Percentiles rank a stretch among this genome's conserved stretches.
phyloP scores from a whole-genome alignment of 2,113 vertebrate species.

The Lycaon pictus region DNA sequence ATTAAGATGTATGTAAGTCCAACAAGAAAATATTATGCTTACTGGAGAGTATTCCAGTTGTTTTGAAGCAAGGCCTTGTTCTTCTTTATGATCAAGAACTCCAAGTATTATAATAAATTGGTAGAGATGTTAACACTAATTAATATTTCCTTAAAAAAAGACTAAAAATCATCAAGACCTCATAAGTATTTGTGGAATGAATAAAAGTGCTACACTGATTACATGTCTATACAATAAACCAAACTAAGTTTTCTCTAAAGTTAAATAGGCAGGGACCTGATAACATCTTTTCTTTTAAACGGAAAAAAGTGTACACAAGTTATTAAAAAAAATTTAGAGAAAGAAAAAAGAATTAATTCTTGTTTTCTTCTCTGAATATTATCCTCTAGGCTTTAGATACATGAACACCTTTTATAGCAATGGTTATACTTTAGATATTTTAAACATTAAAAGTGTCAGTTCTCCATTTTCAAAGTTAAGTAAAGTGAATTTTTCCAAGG shows the following conservation, averaged over 20 bases:
- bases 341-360: not conserved
- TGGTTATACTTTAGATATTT: slow-evolving; percentile 12
- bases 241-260: slow-evolving; percentile 3
- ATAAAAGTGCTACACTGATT: not conserved
- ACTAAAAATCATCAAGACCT: not conserved
- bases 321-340: slow-evolving; percentile 17
- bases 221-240: not conserved
- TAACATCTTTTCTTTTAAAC: not conserved
- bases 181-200: not conserved
- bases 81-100: not conserved
- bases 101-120: not conserved
- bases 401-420: slow-evolving; percentile 2
- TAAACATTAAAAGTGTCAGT: slow-evolving; percentile 19
- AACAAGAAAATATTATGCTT: not conserved
- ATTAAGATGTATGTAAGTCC: not conserved
- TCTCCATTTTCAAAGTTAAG: slow-evolving; percentile 12
- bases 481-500: slow-evolving; percentile 13
- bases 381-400: not conserved
- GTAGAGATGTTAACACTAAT: not conserved
- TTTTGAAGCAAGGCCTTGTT: not conserved
- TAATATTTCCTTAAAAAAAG: not conserved
- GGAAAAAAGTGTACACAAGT: not conserved
- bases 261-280: not conserved
- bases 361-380: not conserved
- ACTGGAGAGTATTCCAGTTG: not conserved